Evolutionary conservation across 2,797 vertebrate species (phyloP).

Genomic region (Halcyon badia): DNA sequence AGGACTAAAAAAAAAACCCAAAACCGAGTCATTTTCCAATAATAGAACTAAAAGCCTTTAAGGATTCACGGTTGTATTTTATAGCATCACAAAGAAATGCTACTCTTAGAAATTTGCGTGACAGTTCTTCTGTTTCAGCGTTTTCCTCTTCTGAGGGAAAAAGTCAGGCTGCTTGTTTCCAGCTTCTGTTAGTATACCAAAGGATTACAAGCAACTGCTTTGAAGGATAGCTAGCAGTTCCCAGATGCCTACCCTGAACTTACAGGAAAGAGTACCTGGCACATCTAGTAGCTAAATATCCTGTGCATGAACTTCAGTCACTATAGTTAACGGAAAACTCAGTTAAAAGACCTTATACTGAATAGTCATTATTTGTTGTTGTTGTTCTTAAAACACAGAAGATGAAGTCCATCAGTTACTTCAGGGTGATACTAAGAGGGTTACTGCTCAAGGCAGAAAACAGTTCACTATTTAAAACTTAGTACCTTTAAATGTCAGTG

Average conservation of each 20-base stretch:
- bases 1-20: not conserved
- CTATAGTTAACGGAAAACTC: not conserved
- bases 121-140: fast-evolving
- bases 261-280: not conserved
- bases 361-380: not conserved
- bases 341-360: not conserved
- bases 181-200: not conserved
- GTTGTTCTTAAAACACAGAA: not conserved
- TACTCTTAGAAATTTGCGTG: not conserved
- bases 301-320: not conserved
- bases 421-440: not conserved
- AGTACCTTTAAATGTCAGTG: not conserved
- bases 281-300: not conserved
- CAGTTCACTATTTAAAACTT: not conserved
- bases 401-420: not conserved
- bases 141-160: not conserved
- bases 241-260: not conserved
- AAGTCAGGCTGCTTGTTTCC: not conserved
- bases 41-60: not conserved
- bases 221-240: not conserved
- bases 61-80: not conserved
- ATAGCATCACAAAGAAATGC: not conserved
- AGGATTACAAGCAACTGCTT: not conserved
- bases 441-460: not conserved
- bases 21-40: not conserved